A percentile compares a stretch with the other conserved stretches of the same genome.
Conservation (phyloP, 2,113 vertebrate species). For the Cnemophilus loriae region DNA sequence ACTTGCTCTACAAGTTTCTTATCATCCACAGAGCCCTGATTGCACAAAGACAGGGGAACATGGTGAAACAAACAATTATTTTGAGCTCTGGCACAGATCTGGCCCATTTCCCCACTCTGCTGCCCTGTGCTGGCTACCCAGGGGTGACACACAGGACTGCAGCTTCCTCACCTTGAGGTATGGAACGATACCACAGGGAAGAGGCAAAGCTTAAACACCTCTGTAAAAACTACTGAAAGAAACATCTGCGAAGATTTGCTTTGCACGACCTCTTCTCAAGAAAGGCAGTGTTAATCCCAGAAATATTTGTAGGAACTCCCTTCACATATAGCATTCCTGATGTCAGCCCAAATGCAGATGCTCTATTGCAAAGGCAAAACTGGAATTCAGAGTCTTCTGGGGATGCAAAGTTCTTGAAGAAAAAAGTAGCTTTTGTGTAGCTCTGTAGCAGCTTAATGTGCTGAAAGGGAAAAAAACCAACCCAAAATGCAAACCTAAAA, state of each 20-base stretch:
- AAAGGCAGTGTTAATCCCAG: neutral
- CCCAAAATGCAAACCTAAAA: neutral
- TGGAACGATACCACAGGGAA: neutral
- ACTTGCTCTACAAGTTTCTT: neutral
- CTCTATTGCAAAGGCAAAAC: neutral
- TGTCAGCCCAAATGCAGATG: neutral
- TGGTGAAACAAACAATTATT: neutral
- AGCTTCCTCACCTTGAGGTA: neutral
- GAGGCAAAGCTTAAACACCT: neutral
- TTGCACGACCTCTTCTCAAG: accelerated
- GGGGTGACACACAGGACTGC: neutral
- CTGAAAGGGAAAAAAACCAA: neutral
- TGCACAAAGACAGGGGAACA: neutral
- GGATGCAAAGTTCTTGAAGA: neutral
- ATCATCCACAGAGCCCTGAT: neutral
- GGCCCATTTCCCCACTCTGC: neutral
- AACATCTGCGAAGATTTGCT: neutral
- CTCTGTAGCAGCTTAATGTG: neutral
- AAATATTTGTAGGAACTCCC: neutral
- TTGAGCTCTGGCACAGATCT: neutral
- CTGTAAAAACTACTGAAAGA: neutral
- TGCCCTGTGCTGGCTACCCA: neutral
- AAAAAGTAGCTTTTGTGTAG: neutral
- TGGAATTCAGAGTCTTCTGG: neutral
- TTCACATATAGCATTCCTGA: neutral